Evolutionary conservation across 1,140 invertebrate genomes (phyloP).

Genomic region (Cydia fagiglandana): DNA sequence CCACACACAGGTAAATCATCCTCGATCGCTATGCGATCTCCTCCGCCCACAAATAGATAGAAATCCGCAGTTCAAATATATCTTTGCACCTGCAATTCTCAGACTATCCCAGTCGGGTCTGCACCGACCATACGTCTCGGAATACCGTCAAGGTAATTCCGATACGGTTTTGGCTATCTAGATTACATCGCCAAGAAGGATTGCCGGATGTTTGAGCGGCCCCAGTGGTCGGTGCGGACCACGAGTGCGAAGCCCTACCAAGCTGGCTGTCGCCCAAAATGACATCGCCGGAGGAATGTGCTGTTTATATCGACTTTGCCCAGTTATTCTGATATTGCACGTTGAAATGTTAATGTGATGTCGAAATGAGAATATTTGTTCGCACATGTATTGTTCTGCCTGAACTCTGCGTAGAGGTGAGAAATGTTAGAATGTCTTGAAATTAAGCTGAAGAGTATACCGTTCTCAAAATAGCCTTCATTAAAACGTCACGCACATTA

Average conservation of each 20-base stretch:
- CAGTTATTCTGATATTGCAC: constrained; percentile 44
- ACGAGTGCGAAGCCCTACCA: constrained; percentile 25
- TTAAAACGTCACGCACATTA: too few species aligned
- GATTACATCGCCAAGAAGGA: background rate
- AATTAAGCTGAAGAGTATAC: too few species aligned
- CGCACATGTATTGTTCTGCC: background rate
- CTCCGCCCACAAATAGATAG: constrained; percentile 20
- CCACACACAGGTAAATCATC: constrained; percentile 23
- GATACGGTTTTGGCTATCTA: background rate
- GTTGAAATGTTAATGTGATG: constrained; percentile 58
- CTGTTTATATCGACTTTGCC: constrained; percentile 49
- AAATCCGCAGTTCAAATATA: constrained; percentile 30
- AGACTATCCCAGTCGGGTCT: background rate
- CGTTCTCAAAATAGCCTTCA: too few species aligned
- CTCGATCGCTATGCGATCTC: constrained; percentile 3
- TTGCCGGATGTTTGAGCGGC: background rate
- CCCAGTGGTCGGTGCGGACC: constrained; percentile 6
- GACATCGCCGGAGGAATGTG: constrained; percentile 58
- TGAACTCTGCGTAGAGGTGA: constrained; percentile 33
- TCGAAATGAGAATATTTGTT: constrained; percentile 43
- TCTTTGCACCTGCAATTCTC: constrained; percentile 24
- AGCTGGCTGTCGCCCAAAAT: constrained; percentile 54
- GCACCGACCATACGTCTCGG: background rate
- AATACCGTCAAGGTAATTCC: background rate
- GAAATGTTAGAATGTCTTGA: background rate